Conservation (phyloP, 2,888 invertebrate species). For the Cheiracanthium punctorium region DNA sequence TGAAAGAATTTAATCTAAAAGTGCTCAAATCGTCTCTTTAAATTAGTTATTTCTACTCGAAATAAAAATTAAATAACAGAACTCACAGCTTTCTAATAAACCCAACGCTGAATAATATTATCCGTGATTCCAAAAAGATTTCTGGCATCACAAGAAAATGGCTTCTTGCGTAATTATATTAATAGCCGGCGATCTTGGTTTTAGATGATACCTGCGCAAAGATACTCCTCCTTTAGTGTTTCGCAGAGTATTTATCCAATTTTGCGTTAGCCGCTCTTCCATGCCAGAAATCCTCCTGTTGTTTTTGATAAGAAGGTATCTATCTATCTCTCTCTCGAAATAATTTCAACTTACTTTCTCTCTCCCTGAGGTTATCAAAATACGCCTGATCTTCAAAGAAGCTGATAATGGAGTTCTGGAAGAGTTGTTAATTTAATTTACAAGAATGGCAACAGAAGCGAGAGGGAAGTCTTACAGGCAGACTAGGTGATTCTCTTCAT, state of each 20-base stretch:
- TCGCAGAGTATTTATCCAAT: neutral
- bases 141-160: neutral
- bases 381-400: neutral
- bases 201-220: neutral
- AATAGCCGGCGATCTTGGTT: neutral
- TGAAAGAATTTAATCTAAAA: neutral
- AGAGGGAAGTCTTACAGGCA: too few relatives aligned
- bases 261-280: neutral
- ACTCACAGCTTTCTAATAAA: neutral
- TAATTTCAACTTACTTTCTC: constrained; percentile 20
- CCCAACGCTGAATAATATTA: neutral
- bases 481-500: too few relatives aligned
- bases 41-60: neutral
- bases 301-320: neutral
- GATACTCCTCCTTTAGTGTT: neutral
- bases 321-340: neutral
- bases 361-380: constrained; percentile 16
- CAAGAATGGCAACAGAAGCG: too few relatives aligned
- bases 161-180: neutral
- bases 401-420: too few relatives aligned
- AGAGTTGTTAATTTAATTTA: too few relatives aligned
- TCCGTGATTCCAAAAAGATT: neutral
- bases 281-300: neutral
- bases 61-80: neutral
- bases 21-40: neutral